phyloP scores from a whole-genome alignment of 1,140 invertebrate species.

The Drosophila pseudoobscura region DNA sequence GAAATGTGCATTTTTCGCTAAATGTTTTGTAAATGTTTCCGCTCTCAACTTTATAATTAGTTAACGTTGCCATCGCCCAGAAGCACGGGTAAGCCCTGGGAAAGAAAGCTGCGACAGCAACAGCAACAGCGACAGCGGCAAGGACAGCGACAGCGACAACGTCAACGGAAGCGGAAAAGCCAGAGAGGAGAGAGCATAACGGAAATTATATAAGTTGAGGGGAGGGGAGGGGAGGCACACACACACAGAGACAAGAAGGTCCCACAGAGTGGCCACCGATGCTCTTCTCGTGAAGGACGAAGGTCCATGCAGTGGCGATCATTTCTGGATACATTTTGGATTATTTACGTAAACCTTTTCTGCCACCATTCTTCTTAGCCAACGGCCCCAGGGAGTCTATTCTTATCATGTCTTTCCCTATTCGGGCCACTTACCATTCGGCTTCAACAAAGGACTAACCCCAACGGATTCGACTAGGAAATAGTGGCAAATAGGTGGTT shows the following conservation, averaged over 20 bases:
- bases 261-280: background rate
- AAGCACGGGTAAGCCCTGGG: background rate
- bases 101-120: constrained; percentile 22
- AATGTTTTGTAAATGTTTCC: constrained; percentile 83
- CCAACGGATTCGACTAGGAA: too few species aligned
- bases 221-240: too few species aligned
- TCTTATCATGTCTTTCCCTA: too few species aligned
- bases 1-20: constrained; percentile 81
- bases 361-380: too few species aligned
- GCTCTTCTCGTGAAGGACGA: background rate
- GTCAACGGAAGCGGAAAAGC: constrained; percentile 2
- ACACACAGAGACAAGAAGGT: background rate
- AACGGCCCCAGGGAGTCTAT: too few species aligned
- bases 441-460: too few species aligned
- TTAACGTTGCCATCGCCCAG: constrained; percentile 24
- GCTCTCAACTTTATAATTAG: constrained; percentile 80
- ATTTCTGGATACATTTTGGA: too few species aligned
- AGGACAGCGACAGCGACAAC: background rate
- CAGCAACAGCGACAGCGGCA: constrained; percentile 4
- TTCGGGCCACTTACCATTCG: too few species aligned
- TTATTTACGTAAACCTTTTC: too few species aligned
- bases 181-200: constrained; percentile 37
- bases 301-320: too few species aligned
- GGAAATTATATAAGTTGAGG: constrained; percentile 67
- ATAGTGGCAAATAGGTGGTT: too few species aligned